Conservation (phyloP, 2,113 vertebrate genomes). For the Myrmecobius fasciatus region DNA sequence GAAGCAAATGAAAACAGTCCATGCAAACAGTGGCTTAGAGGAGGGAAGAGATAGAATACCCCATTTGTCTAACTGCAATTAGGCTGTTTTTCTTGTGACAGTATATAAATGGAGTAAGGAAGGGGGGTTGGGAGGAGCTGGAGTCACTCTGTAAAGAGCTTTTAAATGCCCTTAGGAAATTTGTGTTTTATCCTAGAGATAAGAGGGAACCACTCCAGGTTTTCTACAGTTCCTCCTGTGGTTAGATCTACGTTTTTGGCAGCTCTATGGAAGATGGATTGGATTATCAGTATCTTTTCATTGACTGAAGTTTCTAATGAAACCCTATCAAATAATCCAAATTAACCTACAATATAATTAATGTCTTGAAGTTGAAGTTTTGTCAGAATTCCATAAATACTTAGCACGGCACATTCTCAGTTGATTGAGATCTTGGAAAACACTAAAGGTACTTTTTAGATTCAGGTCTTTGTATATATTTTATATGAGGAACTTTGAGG, state of each 20-base stretch:
- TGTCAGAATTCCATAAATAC: neutral
- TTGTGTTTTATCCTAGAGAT: neutral
- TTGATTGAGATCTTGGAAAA: neutral
- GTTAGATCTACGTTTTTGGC: neutral
- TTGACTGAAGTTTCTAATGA: neutral
- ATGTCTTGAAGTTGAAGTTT: neutral
- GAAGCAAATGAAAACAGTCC: neutral
- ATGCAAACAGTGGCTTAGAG: neutral
- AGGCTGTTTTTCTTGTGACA: neutral
- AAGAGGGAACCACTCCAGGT: neutral
- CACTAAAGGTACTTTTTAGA: neutral
- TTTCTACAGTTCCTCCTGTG: neutral
- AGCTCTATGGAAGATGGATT: neutral
- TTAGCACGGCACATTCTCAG: neutral
- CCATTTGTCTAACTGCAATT: neutral
- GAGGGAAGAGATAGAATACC: neutral
- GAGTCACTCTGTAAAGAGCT: neutral
- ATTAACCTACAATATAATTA: neutral
- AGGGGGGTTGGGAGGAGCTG: neutral
- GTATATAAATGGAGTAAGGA: neutral
- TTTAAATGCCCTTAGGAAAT: neutral
- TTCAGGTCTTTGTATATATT: neutral
- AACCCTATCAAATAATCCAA: neutral
- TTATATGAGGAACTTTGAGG: neutral
- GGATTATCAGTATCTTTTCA: neutral